Evolutionary conservation across 1,140 invertebrate genomes (phyloP).

Genomic region (Diprion similis): DNA sequence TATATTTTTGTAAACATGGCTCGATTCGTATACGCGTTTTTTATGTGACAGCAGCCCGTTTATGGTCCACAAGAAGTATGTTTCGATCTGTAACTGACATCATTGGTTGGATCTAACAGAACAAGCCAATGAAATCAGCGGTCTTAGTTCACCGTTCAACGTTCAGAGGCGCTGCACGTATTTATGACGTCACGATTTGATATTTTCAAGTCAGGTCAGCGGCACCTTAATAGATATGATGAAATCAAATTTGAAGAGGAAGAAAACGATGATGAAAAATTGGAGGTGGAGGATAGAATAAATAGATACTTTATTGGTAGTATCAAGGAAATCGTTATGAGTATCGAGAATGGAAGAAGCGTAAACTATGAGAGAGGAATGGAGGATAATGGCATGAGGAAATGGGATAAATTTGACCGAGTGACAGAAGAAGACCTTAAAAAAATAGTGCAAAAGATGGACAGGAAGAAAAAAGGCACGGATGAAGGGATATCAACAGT

Average conservation of each 20-base stretch:
- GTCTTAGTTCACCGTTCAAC: too few relatives aligned
- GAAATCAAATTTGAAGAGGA: not conserved
- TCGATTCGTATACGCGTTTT: too few relatives aligned
- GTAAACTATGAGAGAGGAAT: not conserved
- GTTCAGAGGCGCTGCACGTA: too few relatives aligned
- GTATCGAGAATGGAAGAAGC: constrained; percentile 2
- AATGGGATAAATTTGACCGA: not conserved
- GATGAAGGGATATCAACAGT: not conserved
- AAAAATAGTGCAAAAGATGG: not conserved
- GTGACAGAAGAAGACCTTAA: not conserved
- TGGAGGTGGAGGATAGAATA: constrained; percentile 1
- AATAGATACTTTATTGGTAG: constrained; percentile 3
- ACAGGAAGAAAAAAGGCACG: not conserved
- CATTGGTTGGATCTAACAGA: too few relatives aligned
- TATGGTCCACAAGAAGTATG: too few relatives aligned
- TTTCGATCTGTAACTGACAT: too few relatives aligned
- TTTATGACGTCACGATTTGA: too few relatives aligned
- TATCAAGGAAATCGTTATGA: not conserved
- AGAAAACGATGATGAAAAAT: not conserved
- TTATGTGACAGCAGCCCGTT: too few relatives aligned
- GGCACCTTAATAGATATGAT: not conserved
- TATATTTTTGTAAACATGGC: too few relatives aligned
- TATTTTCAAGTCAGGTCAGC: too few relatives aligned
- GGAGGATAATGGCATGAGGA: not conserved
- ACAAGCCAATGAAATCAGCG: too few relatives aligned